Base-by-base conservation (phyloP, 1,140 invertebrate species). In the Samia ricini region DNA sequence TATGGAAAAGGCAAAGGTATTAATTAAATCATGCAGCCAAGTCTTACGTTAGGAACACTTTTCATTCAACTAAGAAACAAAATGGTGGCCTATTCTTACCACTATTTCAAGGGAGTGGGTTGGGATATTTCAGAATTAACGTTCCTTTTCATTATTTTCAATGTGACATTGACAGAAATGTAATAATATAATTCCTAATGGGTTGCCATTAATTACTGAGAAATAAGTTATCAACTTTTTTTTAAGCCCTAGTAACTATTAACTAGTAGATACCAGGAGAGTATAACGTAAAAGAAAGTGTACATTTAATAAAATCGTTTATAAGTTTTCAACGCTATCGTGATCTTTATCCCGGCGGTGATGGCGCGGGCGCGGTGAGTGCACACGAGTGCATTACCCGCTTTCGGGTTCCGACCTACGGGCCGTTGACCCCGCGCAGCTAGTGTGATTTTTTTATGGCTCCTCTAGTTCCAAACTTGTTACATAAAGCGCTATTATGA, bases 381-480 rank as follows among this genome's bases (percentile, higher is more conserved):
- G 62, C 65, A 55, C 55, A n/a, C 19, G 65, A 69, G 69, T 76
- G 74, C 69, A 69, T 66, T 73, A 72, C 60, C 69, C 66, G 65
- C 60, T 75, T 74, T 72, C 64, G 72, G 72, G 69, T 66, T 54
- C 67, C 66, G 66, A 64, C 66, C 63, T 33, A 29, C 33, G 42
- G 72, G 59, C 61, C 66, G 48, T 60, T 62, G 67, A 69, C 61
- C 68, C 55, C 50, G 49, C 36, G 61, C 64, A 62, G n/a, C 33
- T 42, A 42, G 57, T 68, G 66, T 70, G 68, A 70, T 68, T 74
- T 70, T 74, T 74, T 70, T 70, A 68, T 74, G 68, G 59, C 64
- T 50, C 63, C 61, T 61, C 56, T 66, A 54, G 49, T 56, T 56
- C 10, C 33, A 26, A 56, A 26, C 55, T 52, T 52, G 51, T 21